Percentiles rank a stretch among this genome's conserved stretches.
phyloP scores from a whole-genome alignment of 2,888 invertebrate species.

The Trachelus troglodyta region DNA sequence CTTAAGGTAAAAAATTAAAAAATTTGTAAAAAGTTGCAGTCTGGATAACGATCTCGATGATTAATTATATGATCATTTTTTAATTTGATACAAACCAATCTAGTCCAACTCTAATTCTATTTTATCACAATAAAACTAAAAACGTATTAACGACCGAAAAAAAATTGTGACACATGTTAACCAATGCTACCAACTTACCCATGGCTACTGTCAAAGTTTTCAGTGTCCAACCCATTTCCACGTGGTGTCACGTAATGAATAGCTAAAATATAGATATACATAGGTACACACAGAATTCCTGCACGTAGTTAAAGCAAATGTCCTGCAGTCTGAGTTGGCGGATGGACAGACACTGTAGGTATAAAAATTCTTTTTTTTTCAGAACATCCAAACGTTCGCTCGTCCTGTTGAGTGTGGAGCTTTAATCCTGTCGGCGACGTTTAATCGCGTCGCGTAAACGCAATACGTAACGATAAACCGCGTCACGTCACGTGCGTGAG shows the following conservation, averaged over 20 bases:
- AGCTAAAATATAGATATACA: background rate
- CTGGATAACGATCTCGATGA: background rate
- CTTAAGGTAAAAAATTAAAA: background rate
- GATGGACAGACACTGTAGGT: background rate
- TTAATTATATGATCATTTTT: background rate
- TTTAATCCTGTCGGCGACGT: background rate
- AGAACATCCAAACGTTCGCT: background rate
- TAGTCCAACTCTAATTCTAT: no score
- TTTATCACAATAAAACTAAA: no score
- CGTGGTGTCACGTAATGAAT: background rate
- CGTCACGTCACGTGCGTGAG: slow-evolving; percentile 4
- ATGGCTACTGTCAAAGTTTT: background rate
- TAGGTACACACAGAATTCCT: background rate
- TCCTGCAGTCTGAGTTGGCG: background rate
- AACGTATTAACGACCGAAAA: background rate
- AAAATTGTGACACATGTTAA: background rate
- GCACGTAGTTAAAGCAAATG: background rate
- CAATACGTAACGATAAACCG: slow-evolving; percentile 4
- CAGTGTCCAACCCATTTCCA: background rate
- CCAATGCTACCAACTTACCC: background rate
- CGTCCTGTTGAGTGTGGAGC: background rate
- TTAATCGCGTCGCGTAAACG: slow-evolving; percentile 6
- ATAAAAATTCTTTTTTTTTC: background rate
- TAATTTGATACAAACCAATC: background rate
- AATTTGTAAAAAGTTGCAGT: background rate